Base-by-base conservation (phyloP, 2,113 vertebrate species). In the Aptenodytes patagonicus region DNA sequence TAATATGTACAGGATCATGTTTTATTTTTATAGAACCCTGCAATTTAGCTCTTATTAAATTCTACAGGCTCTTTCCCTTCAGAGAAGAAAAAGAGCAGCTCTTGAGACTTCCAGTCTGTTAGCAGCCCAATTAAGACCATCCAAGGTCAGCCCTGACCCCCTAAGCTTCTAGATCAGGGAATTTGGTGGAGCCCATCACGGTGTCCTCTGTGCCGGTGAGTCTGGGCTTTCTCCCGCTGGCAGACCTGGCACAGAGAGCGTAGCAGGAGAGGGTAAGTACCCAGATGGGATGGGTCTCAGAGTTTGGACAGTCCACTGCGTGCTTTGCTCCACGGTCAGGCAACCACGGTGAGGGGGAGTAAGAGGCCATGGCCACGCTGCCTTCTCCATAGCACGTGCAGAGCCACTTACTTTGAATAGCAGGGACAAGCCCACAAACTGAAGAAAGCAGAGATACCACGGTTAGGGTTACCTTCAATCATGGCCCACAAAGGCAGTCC, bases 1-100 rank as follows among this genome's bases (percentile, higher is more conserved):
- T 87, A 89, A 91, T n/a, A 5, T 54, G 18, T 84, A 71, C 14
- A 17, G 19, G 46, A 60, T 87, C 40, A 34, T 60, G 49, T 89
- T 95, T 87, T 65, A 71, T 69, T 91, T 96, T 92, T 91, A 95
- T 25, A 91, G 40, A 52, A 71, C 47, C 11, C 19, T 87, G 34
- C 24, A 87, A 61, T 82, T 92, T 54, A 88, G 28, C 24, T 87
- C 31, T 60, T 49, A 61, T 26, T 79, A 82, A 91, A 82, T 82
- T 76, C 72, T 75, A 71, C 42, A 78, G 15, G 7, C 1, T 68
- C 19, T 84, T 89, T 84, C 38, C 19, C 42, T 64, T 61, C 26
- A 72, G 32, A 28, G 52, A 49, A 52, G 32, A 51, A 92, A 93
- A 92, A 61, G 0, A 51, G 11, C 29, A 68, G 10, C 44, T 90